A percentile compares a stretch with the other conserved stretches of the same genome.
Evolutionary conservation across 53 echinoderm and acorn worm species (phyloP).

Genomic region (Holothuria leucospilota): DNA sequence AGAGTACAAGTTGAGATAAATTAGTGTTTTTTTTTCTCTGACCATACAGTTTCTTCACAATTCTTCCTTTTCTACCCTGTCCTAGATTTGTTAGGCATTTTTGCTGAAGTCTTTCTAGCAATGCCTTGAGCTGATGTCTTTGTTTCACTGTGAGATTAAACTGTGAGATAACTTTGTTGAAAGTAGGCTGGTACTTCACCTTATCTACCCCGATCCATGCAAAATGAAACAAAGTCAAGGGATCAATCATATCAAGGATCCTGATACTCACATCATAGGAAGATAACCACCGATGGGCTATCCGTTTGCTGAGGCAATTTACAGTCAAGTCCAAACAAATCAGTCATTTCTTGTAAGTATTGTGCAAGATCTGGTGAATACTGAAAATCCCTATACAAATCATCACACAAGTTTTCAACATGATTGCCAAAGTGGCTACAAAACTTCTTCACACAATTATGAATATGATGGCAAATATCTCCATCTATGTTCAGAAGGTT

Average conservation of each 20-base stretch:
- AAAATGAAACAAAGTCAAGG: conserved; percentile 15
- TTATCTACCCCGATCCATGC: background rate
- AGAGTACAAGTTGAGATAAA: conserved; percentile 36
- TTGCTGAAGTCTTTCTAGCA: conserved; percentile 11
- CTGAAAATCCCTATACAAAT: conserved; percentile 44
- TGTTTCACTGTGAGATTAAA: background rate
- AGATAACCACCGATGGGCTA: conserved; percentile 44
- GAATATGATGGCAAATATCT: too few relatives aligned
- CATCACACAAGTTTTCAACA: conserved; percentile 40
- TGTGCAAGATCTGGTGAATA: conserved; percentile 49
- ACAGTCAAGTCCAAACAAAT: conserved; percentile 10
- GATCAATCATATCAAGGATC: conserved; percentile 11
- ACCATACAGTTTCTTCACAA: conserved; percentile 34
- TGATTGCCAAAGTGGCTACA: conserved; percentile 41
- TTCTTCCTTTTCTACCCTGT: conserved; percentile 41
- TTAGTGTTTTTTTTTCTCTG: conserved; percentile 45
- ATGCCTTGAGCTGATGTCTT: too few relatives aligned
- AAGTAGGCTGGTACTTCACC: background rate
- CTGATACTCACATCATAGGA: too few relatives aligned
- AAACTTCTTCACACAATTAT: too few relatives aligned
- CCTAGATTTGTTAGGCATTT: conserved; percentile 32
- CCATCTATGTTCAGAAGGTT: conserved; percentile 52
- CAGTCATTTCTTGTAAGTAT: conserved; percentile 31
- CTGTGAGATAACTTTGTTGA: conserved; percentile 2
- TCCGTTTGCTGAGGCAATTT: conserved; percentile 11